Evolutionary conservation across 2,888 invertebrate species (phyloP), one percentile per base, ranked within the genome.

Genomic region (Theodoxus fluviatilis): DNA sequence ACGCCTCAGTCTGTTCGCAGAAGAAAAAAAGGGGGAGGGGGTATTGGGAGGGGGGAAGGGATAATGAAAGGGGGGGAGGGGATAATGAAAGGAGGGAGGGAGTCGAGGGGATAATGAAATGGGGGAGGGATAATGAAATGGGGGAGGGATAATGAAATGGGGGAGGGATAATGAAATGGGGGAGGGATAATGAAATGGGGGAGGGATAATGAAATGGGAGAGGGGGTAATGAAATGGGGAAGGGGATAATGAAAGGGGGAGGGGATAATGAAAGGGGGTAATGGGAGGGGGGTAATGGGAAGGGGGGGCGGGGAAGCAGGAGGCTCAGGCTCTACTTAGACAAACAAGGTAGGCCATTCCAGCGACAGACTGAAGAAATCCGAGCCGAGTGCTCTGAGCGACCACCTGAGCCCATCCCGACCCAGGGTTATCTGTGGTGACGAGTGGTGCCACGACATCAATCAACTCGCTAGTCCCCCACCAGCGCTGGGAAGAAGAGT

Each of bases 51-150:
- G 18, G 65, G 3, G 43, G 43, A 47, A 3, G 25, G 25, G 65
- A 65, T 3, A 65, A 47, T 43, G 43, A 40, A 25, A 65, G 9
- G 28, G 65, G 25, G 65, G 43, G 40, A 43, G 65, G 12, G 65
- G 22, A 4, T 18, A n/a, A n/a, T 12, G n/a, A 7, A 33, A 61
- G 28, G 9, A 31, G 28, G 18, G 43, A 43, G 43, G 18, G 43
- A 43, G 7, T 18, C 9, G 9, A 12, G 43, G 18, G 18, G 7
- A 12, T 43, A 7, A 43, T 43, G 9, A 43, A 43, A 7, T 12
- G 18, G 28, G 52, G 28, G n/a, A 52, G 22, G 28, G 52, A 52
- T 22, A 52, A 28, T 25, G 15, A 52, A 28, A n/a, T 22, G 28
- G 52, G 28, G 22, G 28, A 9, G 28, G 22, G 28, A 28, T 25